A percentile compares a stretch with the other conserved stretches of the same genome.
Conservation (phyloP, 2,113 vertebrate genomes). For the Chloropsis cyanopogon region DNA sequence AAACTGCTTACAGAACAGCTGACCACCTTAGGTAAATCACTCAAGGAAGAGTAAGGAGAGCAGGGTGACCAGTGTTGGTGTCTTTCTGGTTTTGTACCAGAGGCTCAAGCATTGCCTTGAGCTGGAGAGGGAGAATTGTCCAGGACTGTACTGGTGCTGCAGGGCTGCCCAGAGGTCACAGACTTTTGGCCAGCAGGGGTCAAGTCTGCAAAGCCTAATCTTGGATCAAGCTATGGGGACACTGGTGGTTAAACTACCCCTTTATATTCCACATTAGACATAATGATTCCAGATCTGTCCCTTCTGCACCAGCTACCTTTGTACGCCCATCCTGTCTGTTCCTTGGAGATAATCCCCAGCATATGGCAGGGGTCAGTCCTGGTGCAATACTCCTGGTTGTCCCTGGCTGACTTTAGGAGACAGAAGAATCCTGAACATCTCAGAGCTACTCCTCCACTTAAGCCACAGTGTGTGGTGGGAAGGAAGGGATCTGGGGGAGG, state of each 20-base stretch:
- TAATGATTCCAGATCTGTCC: neutral
- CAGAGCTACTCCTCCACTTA: neutral
- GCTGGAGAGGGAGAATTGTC: neutral
- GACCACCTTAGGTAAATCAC: neutral
- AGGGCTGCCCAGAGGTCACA: fast-evolving
- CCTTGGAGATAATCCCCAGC: neutral
- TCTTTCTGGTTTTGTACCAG: neutral
- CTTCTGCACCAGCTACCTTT: neutral
- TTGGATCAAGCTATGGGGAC: neutral
- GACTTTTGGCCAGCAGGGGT: fast-evolving
- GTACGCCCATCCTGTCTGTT: fast-evolving
- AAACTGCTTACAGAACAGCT: neutral
- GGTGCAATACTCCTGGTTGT: neutral
- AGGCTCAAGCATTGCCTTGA: neutral
- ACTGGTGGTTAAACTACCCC: neutral
- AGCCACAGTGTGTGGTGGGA: neutral
- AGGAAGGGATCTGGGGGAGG: neutral
- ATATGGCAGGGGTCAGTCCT: neutral
- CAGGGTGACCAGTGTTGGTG: fast-evolving
- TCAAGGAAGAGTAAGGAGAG: neutral
- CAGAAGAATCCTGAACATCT: neutral
- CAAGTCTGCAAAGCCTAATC: neutral
- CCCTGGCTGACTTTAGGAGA: neutral
- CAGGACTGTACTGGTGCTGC: neutral
- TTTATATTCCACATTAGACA: neutral